phyloP scores from a whole-genome alignment of 2,797 vertebrate genomes.

The Coendou prehensilis region DNA sequence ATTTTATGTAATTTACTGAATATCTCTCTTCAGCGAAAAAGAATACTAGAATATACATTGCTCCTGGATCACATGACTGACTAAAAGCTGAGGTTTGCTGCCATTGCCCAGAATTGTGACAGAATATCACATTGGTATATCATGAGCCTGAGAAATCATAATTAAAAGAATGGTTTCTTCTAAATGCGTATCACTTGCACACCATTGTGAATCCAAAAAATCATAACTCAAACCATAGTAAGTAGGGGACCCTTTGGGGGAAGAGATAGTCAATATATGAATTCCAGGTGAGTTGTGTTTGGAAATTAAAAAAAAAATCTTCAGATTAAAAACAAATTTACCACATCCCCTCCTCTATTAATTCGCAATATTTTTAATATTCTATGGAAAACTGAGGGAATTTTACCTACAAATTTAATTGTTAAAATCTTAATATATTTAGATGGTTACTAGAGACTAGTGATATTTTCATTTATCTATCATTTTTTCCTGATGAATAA shows the following conservation, averaged over 20 bases:
- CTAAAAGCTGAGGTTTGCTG: not conserved
- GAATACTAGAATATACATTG: not conserved
- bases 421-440: not conserved
- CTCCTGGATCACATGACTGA: rapidly evolving
- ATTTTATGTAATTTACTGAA: not conserved
- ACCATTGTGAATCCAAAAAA: not conserved
- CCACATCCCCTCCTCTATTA: not conserved
- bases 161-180: not conserved
- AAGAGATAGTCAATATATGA: not conserved
- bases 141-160: not conserved
- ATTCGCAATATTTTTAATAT: not conserved
- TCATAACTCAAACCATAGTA: not conserved
- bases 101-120: not conserved
- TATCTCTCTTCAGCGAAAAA: not conserved
- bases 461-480: not conserved
- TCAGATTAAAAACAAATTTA: not conserved
- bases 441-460: not conserved
- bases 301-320: not conserved
- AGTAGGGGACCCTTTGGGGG: not conserved
- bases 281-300: not conserved
- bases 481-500: not conserved
- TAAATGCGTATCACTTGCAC: not conserved
- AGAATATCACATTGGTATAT: not conserved
- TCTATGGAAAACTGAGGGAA: not conserved
- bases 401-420: not conserved